These are phyloP conservation scores for Drosophila parabipectinata DNA, from an alignment of 1,140 invertebrate genomes.

Conservation along the genomic window DNA sequence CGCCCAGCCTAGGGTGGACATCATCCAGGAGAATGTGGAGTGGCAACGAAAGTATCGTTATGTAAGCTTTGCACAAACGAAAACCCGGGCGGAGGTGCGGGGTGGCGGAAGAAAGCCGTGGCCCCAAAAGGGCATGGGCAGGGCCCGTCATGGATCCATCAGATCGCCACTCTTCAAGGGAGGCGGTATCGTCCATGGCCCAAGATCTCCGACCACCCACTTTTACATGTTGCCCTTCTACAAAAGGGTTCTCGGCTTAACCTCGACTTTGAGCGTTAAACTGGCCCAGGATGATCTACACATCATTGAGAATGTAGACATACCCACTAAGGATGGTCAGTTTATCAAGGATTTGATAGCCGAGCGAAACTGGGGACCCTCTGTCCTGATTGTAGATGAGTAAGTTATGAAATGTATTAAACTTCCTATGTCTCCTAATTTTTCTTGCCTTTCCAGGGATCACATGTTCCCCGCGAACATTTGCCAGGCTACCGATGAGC, in stretches of 20 bases:
- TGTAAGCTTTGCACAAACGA: constrained; percentile 90
- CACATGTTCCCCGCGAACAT: constrained; percentile 96
- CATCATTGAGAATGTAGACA: constrained; percentile 93
- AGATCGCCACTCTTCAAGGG: constrained; percentile 93
- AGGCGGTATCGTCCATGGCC: constrained; percentile 94
- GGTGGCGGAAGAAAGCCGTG: constrained; percentile 96
- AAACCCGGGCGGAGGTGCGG: constrained; percentile 91
- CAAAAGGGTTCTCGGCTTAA: constrained; percentile 91
- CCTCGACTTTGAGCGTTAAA: constrained; percentile 93
- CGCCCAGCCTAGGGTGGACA: constrained; percentile 92
- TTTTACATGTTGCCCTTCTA: constrained; percentile 96
- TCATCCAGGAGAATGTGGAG: constrained; percentile 93
- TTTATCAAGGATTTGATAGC: constrained; percentile 93
- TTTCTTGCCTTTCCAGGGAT: constrained; percentile 85
- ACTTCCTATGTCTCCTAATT: neutral
- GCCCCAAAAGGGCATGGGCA: constrained; percentile 97
- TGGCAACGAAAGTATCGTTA: constrained; percentile 95
- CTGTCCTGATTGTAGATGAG: constrained; percentile 97
- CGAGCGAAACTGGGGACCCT: constrained; percentile 96
- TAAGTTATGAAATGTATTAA: constrained; percentile 84
- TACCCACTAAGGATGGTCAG: constrained; percentile 92
- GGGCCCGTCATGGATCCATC: constrained; percentile 95
- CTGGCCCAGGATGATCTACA: constrained; percentile 97
- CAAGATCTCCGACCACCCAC: constrained; percentile 92
- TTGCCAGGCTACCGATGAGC: constrained; percentile 89